Base-by-base conservation (phyloP, 2,797 vertebrate species). In the Acanthis flammea region DNA sequence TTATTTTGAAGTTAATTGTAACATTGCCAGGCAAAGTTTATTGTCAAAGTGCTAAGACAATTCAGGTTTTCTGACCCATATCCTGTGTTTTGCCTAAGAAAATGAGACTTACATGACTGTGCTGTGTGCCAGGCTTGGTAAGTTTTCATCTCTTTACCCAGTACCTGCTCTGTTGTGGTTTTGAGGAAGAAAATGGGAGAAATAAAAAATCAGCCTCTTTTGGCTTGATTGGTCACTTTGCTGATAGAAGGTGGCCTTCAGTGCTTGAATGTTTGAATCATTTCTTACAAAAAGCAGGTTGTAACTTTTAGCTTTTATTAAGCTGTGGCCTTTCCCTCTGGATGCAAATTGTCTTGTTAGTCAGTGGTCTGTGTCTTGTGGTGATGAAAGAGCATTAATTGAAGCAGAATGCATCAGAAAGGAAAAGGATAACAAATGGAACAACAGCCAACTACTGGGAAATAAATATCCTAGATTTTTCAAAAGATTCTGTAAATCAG, bases 1-100 rank as follows among this genome's bases (percentile, higher is more conserved):
- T 95, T 82, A 30, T 84, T 95, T 92, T 93, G 68, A 84, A 84
- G 61, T 79, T 53, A 94, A 73, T 94, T 92, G 88, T 90, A 95
- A 87, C 4, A 0, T 33, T 90, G 92, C 90, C 93, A 95, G 82
- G n/a, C 79, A 71, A 65, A 88, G 55, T 75, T 92, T 81, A 71
- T 89, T 95, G 83, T 93, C 57, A 9, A 39, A 86, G 50, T 33
- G 31, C 68, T 82, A 76, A 73, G 86, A 89, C 84, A 92, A 61
- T 91, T 88, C 78, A 30, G 41, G 12, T 50, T 89, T 93, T 93
- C 63, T 95, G 89, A 95, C 84, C 92, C 45, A n/a, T 82, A 86
- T 94, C 80, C 94, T 91, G 84, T 87, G 45, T 91, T 94, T 92
- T 86, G 72, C 81, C 37, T 25, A 14, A 82, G 86, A 88, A 96